These are phyloP conservation scores for Athalia rosae DNA, from an alignment of 2,888 invertebrate species.

Conservation along the genomic window DNA sequence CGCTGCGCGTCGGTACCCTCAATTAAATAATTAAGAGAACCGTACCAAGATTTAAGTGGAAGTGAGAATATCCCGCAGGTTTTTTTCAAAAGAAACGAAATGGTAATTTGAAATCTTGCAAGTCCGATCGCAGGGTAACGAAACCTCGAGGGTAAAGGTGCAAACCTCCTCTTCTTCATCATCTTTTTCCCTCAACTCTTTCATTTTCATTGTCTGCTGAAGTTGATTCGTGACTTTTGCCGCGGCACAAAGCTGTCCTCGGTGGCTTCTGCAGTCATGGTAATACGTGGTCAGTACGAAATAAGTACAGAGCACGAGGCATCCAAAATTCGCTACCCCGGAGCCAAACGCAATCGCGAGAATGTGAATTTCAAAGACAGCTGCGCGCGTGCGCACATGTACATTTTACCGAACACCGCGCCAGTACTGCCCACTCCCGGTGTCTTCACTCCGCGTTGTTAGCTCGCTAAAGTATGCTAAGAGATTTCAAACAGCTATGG, in stretches of 20 bases:
- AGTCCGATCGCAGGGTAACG: too few relatives aligned
- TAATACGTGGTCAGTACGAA: conserved; percentile 49
- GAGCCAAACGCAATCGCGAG: conserved; percentile 63
- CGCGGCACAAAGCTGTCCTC: conserved; percentile 10
- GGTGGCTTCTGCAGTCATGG: conserved; percentile 24
- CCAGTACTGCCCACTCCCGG: not conserved
- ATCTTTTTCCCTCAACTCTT: not conserved
- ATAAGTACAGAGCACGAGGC: conserved; percentile 55
- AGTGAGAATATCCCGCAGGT: not conserved
- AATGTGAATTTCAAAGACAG: conserved; percentile 67
- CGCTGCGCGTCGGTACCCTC: not conserved
- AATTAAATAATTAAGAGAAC: conserved; percentile 26
- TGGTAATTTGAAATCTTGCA: not conserved
- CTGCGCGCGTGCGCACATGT: conserved; percentile 61
- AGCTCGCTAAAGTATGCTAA: conserved; percentile 41
- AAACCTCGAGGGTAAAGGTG: conserved; percentile 36
- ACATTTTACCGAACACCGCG: conserved; percentile 12
- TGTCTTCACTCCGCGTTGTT: not conserved
- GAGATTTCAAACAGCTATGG: conserved; percentile 36
- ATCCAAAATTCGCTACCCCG: conserved; percentile 60
- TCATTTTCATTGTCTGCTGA: not conserved
- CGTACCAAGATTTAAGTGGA: conserved; percentile 19
- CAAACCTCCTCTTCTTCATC: not conserved
- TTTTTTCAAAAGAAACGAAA: not conserved
- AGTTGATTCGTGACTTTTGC: conserved; percentile 30